Conservation (phyloP, 2,113 vertebrate genomes). For the Eudyptes chrysolophus region DNA sequence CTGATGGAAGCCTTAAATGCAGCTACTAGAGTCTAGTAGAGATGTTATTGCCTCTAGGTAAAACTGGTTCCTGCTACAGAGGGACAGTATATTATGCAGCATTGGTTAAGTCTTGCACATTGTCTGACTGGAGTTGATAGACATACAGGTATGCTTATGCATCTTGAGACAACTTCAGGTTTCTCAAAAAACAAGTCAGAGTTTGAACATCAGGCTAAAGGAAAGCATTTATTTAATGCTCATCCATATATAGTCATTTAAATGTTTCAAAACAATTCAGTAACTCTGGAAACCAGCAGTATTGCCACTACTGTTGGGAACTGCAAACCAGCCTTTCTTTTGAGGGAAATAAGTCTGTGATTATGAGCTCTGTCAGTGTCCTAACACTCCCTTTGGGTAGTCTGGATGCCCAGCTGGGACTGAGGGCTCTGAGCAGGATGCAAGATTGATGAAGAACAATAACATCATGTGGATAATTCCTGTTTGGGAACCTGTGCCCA, state of each 20-base stretch:
- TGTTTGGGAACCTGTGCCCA: accelerated
- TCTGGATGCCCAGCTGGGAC: too few species aligned
- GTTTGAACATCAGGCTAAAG: neutral
- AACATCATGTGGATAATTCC: neutral
- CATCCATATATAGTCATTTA: neutral
- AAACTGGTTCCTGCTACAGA: neutral
- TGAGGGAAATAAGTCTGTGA: neutral
- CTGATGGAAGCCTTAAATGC: neutral
- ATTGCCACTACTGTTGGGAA: neutral
- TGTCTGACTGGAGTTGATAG: neutral
- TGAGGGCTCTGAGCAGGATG: neutral
- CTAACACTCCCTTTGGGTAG: neutral
- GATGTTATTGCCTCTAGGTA: neutral
- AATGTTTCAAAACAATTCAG: neutral
- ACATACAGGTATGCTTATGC: neutral
- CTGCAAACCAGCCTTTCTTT: neutral
- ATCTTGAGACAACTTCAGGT: neutral
- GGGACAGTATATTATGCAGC: neutral
- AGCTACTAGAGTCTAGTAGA: neutral
- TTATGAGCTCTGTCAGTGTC: neutral
- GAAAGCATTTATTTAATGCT: neutral
- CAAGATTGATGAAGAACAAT: neutral
- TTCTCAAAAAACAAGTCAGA: neutral
- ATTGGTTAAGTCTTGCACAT: neutral
- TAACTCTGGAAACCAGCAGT: neutral